These are phyloP conservation scores for Mesitornis unicolor DNA, from an alignment of 2,113 vertebrate species.

Conservation along the genomic window DNA sequence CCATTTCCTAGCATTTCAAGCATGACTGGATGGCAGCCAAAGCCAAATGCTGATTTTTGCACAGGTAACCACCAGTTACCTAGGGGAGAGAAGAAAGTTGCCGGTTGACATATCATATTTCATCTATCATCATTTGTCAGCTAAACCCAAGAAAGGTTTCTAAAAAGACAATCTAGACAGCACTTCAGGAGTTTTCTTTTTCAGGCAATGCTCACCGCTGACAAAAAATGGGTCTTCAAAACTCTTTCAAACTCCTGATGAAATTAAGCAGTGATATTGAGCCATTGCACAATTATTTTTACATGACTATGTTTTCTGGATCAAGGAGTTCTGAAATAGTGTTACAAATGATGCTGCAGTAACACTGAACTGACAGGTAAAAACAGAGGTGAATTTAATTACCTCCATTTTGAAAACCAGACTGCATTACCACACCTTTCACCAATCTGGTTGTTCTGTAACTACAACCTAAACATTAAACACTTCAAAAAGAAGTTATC, in stretches of 20 bases:
- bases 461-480: neutral
- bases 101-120: neutral
- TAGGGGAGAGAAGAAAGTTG: slow-evolving; percentile 16
- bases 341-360: neutral
- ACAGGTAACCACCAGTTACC: slow-evolving; percentile 32
- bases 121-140: slow-evolving; percentile 55
- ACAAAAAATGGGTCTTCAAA: neutral
- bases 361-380: neutral
- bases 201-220: neutral
- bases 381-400: neutral
- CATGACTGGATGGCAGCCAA: slow-evolving; percentile 22
- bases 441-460: neutral
- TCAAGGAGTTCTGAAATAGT: neutral
- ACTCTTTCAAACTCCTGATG: neutral
- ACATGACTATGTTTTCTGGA: neutral
- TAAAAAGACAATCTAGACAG: slow-evolving; percentile 18
- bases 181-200: neutral
- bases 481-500: neutral
- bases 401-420: neutral
- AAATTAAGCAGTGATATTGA: neutral
- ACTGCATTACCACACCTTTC: neutral
- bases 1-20: slow-evolving; percentile 35
- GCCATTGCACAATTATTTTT: neutral
- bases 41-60: slow-evolving; percentile 32
- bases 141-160: slow-evolving; percentile 10